phyloP scores from a whole-genome alignment of 1,140 invertebrate genomes.

The Ganaspis sp. region DNA sequence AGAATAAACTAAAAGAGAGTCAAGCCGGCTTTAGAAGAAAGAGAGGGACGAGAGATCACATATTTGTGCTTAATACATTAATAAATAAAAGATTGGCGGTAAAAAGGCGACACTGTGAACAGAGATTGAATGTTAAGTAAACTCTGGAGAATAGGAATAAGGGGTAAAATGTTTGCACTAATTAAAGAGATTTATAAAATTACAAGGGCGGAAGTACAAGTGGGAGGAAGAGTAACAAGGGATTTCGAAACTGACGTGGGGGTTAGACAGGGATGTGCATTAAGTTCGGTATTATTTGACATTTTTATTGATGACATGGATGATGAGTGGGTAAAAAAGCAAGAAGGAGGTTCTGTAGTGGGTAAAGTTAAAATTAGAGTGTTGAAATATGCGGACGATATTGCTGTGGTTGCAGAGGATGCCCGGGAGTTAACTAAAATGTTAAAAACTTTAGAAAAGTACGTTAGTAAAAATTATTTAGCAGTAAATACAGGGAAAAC shows the following conservation, averaged over 20 bases:
- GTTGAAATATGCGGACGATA: constrained; percentile 31
- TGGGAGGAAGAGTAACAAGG: background rate
- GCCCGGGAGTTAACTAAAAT: constrained; percentile 8
- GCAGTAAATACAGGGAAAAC: background rate
- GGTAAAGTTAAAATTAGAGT: constrained; percentile 4
- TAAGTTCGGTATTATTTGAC: constrained; percentile 29
- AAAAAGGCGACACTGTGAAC: background rate
- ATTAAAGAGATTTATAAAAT: no score
- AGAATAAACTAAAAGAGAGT: background rate
- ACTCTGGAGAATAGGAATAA: no score
- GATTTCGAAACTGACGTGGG: background rate
- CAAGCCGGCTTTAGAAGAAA: background rate
- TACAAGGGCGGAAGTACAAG: no score
- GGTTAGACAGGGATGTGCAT: background rate
- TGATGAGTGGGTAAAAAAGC: constrained; percentile 28
- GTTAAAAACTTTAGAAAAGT: constrained; percentile 31
- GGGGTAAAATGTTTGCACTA: no score
- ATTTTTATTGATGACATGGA: constrained; percentile 15
- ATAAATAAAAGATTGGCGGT: constrained; percentile 4
- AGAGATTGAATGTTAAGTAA: background rate
- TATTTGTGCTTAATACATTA: constrained; percentile 3
- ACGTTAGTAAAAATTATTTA: background rate
- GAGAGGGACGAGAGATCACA: background rate
- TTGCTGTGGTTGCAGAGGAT: constrained; percentile 24
- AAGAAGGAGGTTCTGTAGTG: background rate